Evolutionary conservation across 2,797 vertebrate genomes (phyloP).

Genomic region (Falco concolor): DNA sequence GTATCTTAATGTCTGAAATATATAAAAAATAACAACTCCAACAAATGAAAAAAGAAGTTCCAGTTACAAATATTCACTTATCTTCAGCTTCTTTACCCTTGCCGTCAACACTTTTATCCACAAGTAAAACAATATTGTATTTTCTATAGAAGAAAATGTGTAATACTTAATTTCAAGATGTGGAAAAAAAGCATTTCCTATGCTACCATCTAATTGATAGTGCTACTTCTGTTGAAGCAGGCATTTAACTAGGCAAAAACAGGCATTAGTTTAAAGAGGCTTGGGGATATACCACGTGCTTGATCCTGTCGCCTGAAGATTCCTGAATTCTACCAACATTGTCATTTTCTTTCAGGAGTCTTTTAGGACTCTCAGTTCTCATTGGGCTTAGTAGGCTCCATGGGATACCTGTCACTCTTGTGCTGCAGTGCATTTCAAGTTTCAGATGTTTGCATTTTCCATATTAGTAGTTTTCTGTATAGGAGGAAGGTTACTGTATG

Average conservation of each 20-base stretch:
- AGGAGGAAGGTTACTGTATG: not conserved
- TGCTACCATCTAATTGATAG: not conserved
- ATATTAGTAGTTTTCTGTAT: not conserved
- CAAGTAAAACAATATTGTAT: not conserved
- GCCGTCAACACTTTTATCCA: not conserved
- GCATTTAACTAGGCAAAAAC: no score
- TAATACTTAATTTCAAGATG: not conserved
- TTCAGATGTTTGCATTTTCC: not conserved
- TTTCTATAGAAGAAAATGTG: not conserved
- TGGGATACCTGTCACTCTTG: not conserved
- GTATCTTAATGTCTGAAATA: not conserved
- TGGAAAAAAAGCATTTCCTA: not conserved
- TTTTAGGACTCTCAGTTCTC: not conserved
- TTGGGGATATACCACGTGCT: not conserved
- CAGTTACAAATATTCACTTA: not conserved
- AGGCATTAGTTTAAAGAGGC: not conserved
- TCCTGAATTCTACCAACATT: not conserved
- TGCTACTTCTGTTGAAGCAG: not conserved
- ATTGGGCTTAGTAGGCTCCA: not conserved
- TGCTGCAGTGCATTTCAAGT: not conserved
- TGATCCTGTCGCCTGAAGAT: not conserved
- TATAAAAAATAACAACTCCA: not conserved
- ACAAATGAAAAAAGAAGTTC: not conserved
- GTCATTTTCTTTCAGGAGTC: not conserved
- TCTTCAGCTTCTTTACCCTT: not conserved